These are phyloP conservation scores for Caenorhabditis sp. DNA, from an alignment of 2,888 invertebrate genomes.

Conservation along the genomic window DNA sequence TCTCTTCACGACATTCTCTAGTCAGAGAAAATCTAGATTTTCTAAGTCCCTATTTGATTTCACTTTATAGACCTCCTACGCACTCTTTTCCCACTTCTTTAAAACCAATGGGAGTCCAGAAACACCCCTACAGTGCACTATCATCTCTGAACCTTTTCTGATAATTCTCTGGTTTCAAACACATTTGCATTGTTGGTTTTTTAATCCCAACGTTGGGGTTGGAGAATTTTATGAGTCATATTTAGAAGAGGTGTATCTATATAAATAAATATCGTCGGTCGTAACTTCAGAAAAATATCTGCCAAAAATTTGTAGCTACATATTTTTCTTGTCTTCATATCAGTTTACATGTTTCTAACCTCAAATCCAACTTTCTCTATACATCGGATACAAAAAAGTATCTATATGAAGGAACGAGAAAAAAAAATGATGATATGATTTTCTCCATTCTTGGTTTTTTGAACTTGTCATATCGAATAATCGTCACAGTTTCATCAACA, in stretches of 20 bases:
- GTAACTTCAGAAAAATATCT: slow-evolving; percentile 1
- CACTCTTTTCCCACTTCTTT: no score
- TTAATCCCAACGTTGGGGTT: background rate
- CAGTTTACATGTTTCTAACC: no score
- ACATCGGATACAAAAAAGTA: background rate
- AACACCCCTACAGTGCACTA: background rate
- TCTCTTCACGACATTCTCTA: no score
- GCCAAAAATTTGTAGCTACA: background rate
- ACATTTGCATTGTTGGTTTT: background rate
- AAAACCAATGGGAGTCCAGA: background rate
- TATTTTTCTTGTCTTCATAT: no score
- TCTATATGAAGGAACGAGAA: slow-evolving; percentile 13
- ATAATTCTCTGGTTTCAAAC: background rate
- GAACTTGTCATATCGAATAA: slow-evolving; percentile 32
- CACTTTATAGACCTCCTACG: no score
- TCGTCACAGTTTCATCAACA: slow-evolving; percentile 7
- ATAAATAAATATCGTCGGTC: background rate
- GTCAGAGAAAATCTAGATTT: no score
- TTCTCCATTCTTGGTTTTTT: slow-evolving; percentile 34
- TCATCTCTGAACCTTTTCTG: slow-evolving; percentile 7
- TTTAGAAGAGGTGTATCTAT: background rate
- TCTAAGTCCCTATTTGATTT: no score
- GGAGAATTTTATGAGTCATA: slow-evolving; percentile 1
- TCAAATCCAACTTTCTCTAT: background rate
- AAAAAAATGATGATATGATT: slow-evolving; percentile 23